These are phyloP conservation scores for Ptyas mucosa DNA, from an alignment of 2,113 vertebrate genomes.

Conservation along the genomic window DNA sequence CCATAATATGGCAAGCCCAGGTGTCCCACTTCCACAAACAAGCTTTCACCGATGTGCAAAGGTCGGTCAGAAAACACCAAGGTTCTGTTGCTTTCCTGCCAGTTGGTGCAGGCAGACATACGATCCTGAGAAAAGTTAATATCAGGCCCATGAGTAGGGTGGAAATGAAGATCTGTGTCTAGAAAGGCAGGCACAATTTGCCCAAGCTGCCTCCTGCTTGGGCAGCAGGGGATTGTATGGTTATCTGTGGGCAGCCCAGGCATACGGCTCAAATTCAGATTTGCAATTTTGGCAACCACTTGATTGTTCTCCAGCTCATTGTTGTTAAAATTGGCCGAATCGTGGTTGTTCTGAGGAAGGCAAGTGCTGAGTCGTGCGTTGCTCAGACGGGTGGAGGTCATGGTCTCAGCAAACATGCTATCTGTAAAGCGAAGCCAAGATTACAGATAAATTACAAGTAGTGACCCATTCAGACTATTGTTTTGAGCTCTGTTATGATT, in stretches of 20 bases:
- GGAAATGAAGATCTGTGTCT: slow-evolving; percentile 91
- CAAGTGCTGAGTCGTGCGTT: slow-evolving; percentile 89
- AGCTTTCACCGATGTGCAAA: slow-evolving; percentile 84
- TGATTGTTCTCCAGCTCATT: slow-evolving; percentile 96
- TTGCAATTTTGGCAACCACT: slow-evolving; percentile 92
- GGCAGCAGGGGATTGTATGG: slow-evolving; percentile 85
- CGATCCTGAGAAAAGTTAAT: slow-evolving; percentile 90
- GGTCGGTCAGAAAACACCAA: slow-evolving; percentile 94
- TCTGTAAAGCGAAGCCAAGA: slow-evolving; percentile 71
- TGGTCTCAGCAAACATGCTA: slow-evolving; percentile 91
- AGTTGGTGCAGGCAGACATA: slow-evolving; percentile 85
- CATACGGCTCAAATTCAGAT: slow-evolving; percentile 79
- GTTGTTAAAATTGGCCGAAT: slow-evolving; percentile 97
- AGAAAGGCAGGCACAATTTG: slow-evolving; percentile 77
- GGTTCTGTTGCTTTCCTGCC: slow-evolving; percentile 89
- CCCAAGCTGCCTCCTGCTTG: slow-evolving; percentile 68
- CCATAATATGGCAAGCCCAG: slow-evolving; percentile 87
- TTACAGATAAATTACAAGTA: slow-evolving; percentile 24
- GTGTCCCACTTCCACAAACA: slow-evolving; percentile 91
- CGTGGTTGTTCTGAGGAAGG: slow-evolving; percentile 91
- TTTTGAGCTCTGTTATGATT: not conserved
- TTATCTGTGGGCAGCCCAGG: slow-evolving; percentile 70
- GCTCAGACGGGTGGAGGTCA: slow-evolving; percentile 84
- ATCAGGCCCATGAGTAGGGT: slow-evolving; percentile 85
- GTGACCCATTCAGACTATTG: not conserved